Evolutionary conservation across 2,888 invertebrate species (phyloP), one percentile per base, ranked within the genome.

Genomic region (Cheilosia vernalis): DNA sequence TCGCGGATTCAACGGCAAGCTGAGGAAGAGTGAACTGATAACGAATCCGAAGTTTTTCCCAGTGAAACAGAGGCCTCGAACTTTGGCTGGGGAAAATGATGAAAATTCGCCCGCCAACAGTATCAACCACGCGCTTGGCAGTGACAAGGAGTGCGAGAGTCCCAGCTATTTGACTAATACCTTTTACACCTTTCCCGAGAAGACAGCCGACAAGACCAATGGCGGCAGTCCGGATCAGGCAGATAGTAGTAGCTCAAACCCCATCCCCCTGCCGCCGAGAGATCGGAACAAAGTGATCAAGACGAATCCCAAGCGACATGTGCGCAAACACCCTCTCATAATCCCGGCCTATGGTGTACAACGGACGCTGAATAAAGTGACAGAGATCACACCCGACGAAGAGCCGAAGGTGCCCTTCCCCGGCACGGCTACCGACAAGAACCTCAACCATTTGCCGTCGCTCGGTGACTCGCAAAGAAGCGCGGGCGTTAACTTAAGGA

Each of bases 301-400:
- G 81, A 92, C 93, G 0, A 93, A 94, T 87, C 93, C 94, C 10
- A 94, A 96, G 89, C 93, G 96, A 15, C 96, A 96, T 90, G 95
- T 96, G 74, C 93, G 97, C 47, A 97, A 96, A 90, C 95, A 97
- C 93, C 97, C 97, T 0, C 92, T 97, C 44, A 95, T 97, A 64
- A 95, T 96, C 88, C 96, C 96, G 3, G 94, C 93, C 4, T 93
- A 93, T 21, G 94, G 94, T 3, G 91, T 95, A 2, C 95, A 94
- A 87, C 92, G 94, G 49, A 95, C 95, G 0, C 89, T 95, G 1
- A 94, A 94, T 70, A 94, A 94, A 89, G 93, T 95, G 86, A 92
- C 91, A 4, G 92, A 91, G 15, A 89, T 92, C 2, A 91, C 93
- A 10, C 92, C 93, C 13, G 92, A 92, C 63, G 89, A 89, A 24